Base-by-base conservation (phyloP, 2,888 invertebrate genomes). In the Drosophila vallismaia region DNA sequence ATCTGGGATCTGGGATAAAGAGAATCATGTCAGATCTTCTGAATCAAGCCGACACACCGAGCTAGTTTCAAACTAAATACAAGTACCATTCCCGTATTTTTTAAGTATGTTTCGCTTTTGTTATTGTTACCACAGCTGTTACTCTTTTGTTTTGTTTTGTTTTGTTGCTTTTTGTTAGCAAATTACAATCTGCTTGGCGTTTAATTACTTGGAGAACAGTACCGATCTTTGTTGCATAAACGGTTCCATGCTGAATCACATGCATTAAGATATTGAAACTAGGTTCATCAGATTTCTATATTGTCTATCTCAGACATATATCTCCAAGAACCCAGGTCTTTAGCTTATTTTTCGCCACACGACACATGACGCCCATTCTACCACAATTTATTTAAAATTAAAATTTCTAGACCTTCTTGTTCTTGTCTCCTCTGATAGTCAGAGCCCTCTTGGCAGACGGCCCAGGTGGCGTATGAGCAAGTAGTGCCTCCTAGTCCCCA, bases 21-120 rank as follows among this genome's bases (percentile, higher is more conserved):
- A 84, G 77, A 86, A 64, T 82, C 74, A 72, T 80, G 78, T 80
- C 74, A 71, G 24, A 77, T 80, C 73, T 73, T 66, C 50, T 66
- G 74, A 76, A 74, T 67, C 72, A 73, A 55, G 71, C 67, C 67
- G 70, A 52, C 55, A 40, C 19, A 1, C 48, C 51, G 10, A 24
- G 44, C 44, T 9, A 44, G 45, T 44, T 57, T 58, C 58, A 72
- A 71, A 74, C 67, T 67, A 73, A 62, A 52, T 66, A 31, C 46
- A 40, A 64, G 42, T 59, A 38, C 29, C 19, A 10, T 31, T 38
- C 67, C 45, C 58, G 28, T 24, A 74, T 78, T 71, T 83, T 75
- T 74, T 54, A 66, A 71, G 75, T 57, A n/a, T 74, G 56, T 50
- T 54, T 49, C 57, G 71, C 48, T 54, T 49, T 53, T 56, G 57